phyloP scores from a whole-genome alignment of 2,888 invertebrate genomes.

The Caprella mutica region DNA sequence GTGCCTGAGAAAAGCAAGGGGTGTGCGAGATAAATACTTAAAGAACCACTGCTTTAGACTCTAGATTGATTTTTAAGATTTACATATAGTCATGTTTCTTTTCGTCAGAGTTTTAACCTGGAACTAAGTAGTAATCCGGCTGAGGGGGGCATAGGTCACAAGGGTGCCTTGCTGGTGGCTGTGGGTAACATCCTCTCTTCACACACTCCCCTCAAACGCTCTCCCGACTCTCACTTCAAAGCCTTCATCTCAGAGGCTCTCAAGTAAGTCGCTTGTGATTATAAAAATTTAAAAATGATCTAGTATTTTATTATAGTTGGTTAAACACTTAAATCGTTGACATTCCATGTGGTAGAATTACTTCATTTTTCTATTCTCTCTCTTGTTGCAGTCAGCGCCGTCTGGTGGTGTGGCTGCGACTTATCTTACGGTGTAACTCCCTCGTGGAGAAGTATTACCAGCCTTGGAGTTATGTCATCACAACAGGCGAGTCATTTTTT shows the following conservation, averaged over 20 bases:
- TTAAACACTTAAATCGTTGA: background rate
- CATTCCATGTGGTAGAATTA: background rate
- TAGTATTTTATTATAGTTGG: background rate
- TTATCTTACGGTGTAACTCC: conserved; percentile 76
- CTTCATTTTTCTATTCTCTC: conserved; percentile 13
- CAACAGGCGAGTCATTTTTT: conserved; percentile 76
- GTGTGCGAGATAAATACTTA: too few relatives aligned
- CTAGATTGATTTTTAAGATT: too few relatives aligned
- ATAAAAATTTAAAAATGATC: background rate
- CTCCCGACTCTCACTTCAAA: conserved; percentile 93
- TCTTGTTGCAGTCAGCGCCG: conserved; percentile 61
- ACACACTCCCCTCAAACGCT: conserved; percentile 84
- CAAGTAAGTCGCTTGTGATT: conserved; percentile 56
- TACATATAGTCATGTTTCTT: too few relatives aligned
- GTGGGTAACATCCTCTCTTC: conserved; percentile 84
- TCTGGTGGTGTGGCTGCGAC: conserved; percentile 83
- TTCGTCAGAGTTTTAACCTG: conserved; percentile 74
- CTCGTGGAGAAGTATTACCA: conserved; percentile 67
- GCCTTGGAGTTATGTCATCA: conserved; percentile 87
- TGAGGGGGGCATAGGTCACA: conserved; percentile 77
- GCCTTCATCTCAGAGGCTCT: conserved; percentile 93
- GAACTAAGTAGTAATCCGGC: conserved; percentile 69
- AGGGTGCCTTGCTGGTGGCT: conserved; percentile 73
- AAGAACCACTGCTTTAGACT: too few relatives aligned
- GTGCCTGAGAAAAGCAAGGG: too few relatives aligned